Percentiles rank a stretch among this genome's conserved stretches.
phyloP scores from a whole-genome alignment of 2,113 vertebrate species.

The Pterocles burchelli region DNA sequence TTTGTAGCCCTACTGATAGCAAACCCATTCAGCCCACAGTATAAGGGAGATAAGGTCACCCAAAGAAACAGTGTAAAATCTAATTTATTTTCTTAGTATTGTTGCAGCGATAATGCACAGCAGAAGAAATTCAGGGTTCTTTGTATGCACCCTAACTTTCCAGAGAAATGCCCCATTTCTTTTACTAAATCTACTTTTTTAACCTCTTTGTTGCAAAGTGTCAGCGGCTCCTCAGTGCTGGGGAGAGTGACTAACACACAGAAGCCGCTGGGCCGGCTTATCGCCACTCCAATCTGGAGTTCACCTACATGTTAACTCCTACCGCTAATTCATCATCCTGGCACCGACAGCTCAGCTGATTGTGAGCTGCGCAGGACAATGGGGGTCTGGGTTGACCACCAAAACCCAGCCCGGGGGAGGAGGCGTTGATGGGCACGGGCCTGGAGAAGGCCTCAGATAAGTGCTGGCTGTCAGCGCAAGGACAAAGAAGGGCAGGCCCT shows the following conservation, averaged over 20 bases:
- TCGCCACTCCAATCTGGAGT: constrained; percentile 81
- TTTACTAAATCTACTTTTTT: constrained; percentile 2
- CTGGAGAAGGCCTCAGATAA: constrained; percentile 78
- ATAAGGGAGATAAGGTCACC: constrained; percentile 43
- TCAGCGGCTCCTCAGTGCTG: constrained; percentile 59
- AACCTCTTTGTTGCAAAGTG: constrained; percentile 78
- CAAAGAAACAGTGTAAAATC: constrained; percentile 14
- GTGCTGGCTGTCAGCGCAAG: constrained; percentile 86
- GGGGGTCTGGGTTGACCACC: constrained; percentile 68
- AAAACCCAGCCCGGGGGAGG: constrained; percentile 59
- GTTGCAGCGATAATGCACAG: neutral
- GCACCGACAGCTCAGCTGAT: constrained; percentile 76
- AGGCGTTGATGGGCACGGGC: constrained; percentile 56
- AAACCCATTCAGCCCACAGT: neutral
- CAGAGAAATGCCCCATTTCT: neutral
- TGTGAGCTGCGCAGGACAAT: constrained; percentile 72
- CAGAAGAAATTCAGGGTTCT: constrained; percentile 72
- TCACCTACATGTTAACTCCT: constrained; percentile 73
- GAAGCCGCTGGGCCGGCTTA: constrained; percentile 43
- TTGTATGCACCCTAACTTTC: constrained; percentile 69
- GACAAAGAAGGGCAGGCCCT: constrained; percentile 89
- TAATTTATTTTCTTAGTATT: constrained; percentile 47
- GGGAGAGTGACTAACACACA: constrained; percentile 51
- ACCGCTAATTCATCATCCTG: constrained; percentile 88
- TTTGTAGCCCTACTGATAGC: neutral